Conservation (phyloP, 1,140 invertebrate species). For the Zaprionus lachaisei region DNA sequence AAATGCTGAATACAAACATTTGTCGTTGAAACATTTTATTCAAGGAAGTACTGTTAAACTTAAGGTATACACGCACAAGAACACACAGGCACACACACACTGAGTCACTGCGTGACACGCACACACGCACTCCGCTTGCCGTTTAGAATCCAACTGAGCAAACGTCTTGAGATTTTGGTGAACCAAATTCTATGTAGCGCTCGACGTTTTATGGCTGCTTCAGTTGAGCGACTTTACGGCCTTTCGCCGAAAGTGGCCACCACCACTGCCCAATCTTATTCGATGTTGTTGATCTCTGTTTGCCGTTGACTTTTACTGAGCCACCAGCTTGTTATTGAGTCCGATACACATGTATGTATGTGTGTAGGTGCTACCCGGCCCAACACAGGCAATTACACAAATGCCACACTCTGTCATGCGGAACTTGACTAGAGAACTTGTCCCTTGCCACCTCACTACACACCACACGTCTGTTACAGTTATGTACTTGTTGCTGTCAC, state of each 20-base stretch:
- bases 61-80: constrained; percentile 2
- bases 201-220: constrained; percentile 76
- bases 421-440: constrained; percentile 29
- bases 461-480: constrained; percentile 26
- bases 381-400: constrained; percentile 15
- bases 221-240: constrained; percentile 69
- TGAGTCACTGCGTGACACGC: neutral
- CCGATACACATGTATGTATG: neutral
- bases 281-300: constrained; percentile 34
- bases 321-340: constrained; percentile 4
- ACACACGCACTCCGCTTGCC: constrained; percentile 58
- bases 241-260: constrained; percentile 74
- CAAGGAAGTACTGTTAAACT: constrained; percentile 24
- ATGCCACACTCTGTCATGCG: constrained; percentile 41
- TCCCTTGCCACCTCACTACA: constrained; percentile 40
- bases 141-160: constrained; percentile 69
- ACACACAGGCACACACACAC: constrained; percentile 16
- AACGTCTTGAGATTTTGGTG: constrained; percentile 44
- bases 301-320: constrained; percentile 32
- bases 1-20: constrained; percentile 54
- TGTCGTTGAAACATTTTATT: constrained; percentile 58
- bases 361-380: neutral
- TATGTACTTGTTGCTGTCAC: constrained; percentile 1
- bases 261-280: constrained; percentile 6
- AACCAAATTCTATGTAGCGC: constrained; percentile 58